Conservation (phyloP, 1,140 invertebrate species). For the Meteorus sp. region DNA sequence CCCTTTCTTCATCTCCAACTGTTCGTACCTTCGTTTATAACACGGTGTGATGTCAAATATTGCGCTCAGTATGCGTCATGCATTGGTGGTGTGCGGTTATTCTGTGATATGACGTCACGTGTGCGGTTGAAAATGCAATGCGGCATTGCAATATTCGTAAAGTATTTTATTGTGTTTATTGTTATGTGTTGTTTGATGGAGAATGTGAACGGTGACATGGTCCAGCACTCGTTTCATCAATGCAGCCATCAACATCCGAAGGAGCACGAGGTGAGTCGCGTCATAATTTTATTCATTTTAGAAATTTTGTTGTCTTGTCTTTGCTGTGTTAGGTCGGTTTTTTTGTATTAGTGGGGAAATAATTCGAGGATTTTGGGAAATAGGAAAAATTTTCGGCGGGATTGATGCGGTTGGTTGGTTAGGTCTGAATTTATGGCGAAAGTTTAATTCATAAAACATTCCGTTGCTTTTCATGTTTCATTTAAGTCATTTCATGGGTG, state of each 20-base stretch:
- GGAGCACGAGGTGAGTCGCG: slow-evolving; percentile 60
- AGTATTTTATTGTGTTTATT: slow-evolving; percentile 39
- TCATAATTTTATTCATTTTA: too few species aligned
- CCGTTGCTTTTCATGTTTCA: too few species aligned
- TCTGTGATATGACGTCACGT: slow-evolving; percentile 50
- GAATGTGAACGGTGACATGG: slow-evolving; percentile 53
- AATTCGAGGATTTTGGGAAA: not conserved
- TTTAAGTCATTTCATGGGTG: too few species aligned
- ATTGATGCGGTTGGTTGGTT: too few species aligned
- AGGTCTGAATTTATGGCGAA: too few species aligned
- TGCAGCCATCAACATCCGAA: slow-evolving; percentile 61
- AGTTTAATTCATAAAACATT: not conserved
- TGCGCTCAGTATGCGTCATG: slow-evolving; percentile 51
- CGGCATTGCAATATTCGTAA: slow-evolving; percentile 40
- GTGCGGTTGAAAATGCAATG: slow-evolving; percentile 57
- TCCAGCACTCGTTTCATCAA: slow-evolving; percentile 54
- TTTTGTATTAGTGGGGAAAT: not conserved
- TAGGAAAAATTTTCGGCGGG: too few species aligned
- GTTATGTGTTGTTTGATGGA: slow-evolving; percentile 47
- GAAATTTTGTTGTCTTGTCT: slow-evolving; percentile 26
- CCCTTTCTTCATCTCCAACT: too few species aligned
- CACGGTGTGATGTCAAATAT: not conserved
- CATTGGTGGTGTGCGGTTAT: slow-evolving; percentile 39
- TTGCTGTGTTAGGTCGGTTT: slow-evolving; percentile 10
- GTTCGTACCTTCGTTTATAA: too few species aligned